Percentiles rank a stretch among this genome's conserved stretches.
Conservation (phyloP, 2,888 invertebrate genomes). For the Thyatira batis region DNA sequence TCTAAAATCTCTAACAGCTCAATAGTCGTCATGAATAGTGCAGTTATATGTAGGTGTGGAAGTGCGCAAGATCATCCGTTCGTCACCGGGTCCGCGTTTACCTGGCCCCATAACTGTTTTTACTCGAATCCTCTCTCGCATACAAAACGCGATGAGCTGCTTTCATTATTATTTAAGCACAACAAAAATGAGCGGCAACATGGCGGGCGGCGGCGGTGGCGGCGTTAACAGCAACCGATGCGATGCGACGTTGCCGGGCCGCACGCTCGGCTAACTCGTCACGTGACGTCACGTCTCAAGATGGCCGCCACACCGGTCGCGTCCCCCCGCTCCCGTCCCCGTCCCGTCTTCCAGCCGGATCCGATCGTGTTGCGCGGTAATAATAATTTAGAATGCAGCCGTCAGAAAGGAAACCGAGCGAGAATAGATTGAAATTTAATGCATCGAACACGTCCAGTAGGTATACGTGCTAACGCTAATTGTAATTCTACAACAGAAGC, state of each 20-base stretch:
- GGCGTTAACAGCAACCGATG: conserved; percentile 25
- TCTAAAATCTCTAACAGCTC: too few relatives aligned
- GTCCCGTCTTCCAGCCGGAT: conserved; percentile 73
- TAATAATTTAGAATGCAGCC: conserved; percentile 77
- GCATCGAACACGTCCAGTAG: conserved; percentile 63
- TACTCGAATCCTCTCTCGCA: conserved; percentile 63
- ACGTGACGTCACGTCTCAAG: conserved; percentile 83
- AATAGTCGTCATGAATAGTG: too few relatives aligned
- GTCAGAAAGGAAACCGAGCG: conserved; percentile 75
- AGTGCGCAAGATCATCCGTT: conserved; percentile 27
- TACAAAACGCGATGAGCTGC: conserved; percentile 70
- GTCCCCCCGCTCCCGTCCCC: conserved; percentile 64
- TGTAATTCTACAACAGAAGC: conserved; percentile 75
- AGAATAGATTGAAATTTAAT: conserved; percentile 80
- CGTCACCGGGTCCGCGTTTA: conserved; percentile 54
- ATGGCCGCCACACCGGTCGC: conserved; percentile 78
- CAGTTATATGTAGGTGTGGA: too few relatives aligned
- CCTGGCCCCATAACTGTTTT: conserved; percentile 78
- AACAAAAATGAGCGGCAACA: conserved; percentile 70
- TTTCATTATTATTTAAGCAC: conserved; percentile 73
- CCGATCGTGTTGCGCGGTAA: conserved; percentile 67
- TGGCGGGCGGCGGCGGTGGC: conserved; percentile 66
- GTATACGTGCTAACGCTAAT: conserved; percentile 65
- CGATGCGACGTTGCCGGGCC: conserved; percentile 72
- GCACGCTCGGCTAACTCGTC: conserved; percentile 78